A percentile compares a stretch with the other conserved stretches of the same genome.
Evolutionary conservation across 1,140 invertebrate species (phyloP).

Genomic region (Drosophila prosaltans): DNA sequence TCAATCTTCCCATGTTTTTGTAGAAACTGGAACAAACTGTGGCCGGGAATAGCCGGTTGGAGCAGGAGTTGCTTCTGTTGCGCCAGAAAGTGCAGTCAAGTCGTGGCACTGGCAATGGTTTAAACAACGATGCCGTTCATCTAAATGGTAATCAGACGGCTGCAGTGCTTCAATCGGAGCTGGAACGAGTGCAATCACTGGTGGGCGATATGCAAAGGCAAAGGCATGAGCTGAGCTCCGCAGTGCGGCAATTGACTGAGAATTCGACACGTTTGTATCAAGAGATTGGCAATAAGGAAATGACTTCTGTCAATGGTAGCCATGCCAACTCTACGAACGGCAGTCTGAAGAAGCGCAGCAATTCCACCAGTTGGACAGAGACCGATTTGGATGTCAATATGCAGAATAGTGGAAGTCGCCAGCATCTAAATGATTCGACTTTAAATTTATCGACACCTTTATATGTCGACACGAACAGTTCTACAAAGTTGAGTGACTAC

Average conservation of each 20-base stretch:
- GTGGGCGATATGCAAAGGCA: constrained; percentile 93
- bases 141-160: constrained; percentile 84
- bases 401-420: constrained; percentile 63
- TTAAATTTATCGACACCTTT: constrained; percentile 83
- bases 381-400: constrained; percentile 93
- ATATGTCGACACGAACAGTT: constrained; percentile 84
- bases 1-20: constrained; percentile 39
- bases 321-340: constrained; percentile 51
- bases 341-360: constrained; percentile 83
- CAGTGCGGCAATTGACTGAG: constrained; percentile 91
- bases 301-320: constrained; percentile 56
- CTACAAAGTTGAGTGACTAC: constrained; percentile 68
- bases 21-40: constrained; percentile 95
- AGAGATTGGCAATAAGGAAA: constrained; percentile 79
- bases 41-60: constrained; percentile 93
- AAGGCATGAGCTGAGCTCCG: constrained; percentile 91
- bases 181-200: constrained; percentile 91
- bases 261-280: constrained; percentile 85
- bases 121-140: constrained; percentile 56
- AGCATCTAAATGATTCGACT: constrained; percentile 67
- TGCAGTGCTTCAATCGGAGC: constrained; percentile 90
- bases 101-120: constrained; percentile 59
- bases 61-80: constrained; percentile 93
- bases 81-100: constrained; percentile 92
- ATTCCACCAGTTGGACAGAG: constrained; percentile 90